Conservation (phyloP, 1,140 invertebrate genomes). For the Leucophenga varia region DNA sequence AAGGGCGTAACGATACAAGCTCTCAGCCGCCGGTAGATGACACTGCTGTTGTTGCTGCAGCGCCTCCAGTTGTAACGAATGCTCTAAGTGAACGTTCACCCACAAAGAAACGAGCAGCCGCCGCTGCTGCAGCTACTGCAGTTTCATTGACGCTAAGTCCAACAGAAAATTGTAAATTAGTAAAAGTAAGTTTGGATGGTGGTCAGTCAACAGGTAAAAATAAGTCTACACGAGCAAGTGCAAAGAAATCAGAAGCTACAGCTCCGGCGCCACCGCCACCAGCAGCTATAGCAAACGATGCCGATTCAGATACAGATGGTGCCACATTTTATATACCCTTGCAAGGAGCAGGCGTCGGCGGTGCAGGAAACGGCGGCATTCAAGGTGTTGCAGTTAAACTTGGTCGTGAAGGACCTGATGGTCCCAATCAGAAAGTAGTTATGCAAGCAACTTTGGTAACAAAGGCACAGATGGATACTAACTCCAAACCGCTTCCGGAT, state of each 20-base stretch:
- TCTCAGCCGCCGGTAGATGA: too few relatives aligned
- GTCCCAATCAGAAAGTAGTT: slow-evolving; percentile 65
- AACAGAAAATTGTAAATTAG: slow-evolving; percentile 43
- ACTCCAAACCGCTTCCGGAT: slow-evolving; percentile 54
- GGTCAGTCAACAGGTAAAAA: neutral
- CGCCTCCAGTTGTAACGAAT: slow-evolving; percentile 52
- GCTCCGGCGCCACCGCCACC: slow-evolving; percentile 1
- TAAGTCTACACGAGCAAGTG: slow-evolving; percentile 21
- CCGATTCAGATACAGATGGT: slow-evolving; percentile 56
- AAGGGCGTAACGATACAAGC: neutral
- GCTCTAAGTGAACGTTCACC: slow-evolving; percentile 49
- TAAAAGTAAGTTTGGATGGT: slow-evolving; percentile 19
- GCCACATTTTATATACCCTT: slow-evolving; percentile 73
- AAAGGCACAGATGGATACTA: slow-evolving; percentile 59
- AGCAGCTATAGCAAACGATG: slow-evolving; percentile 10
- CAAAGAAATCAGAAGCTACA: slow-evolving; percentile 12
- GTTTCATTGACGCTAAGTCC: slow-evolving; percentile 50
- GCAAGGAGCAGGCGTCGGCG: slow-evolving; percentile 60
- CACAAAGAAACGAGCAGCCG: slow-evolving; percentile 39
- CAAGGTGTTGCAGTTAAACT: slow-evolving; percentile 70
- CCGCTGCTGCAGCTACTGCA: slow-evolving; percentile 39
- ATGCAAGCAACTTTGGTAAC: slow-evolving; percentile 70
- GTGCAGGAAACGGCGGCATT: slow-evolving; percentile 59
- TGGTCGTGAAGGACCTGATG: slow-evolving; percentile 64
- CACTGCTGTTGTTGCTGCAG: slow-evolving; percentile 29